phyloP scores from a whole-genome alignment of 92 coral and sea anemone species.

The Muricea muricata region DNA sequence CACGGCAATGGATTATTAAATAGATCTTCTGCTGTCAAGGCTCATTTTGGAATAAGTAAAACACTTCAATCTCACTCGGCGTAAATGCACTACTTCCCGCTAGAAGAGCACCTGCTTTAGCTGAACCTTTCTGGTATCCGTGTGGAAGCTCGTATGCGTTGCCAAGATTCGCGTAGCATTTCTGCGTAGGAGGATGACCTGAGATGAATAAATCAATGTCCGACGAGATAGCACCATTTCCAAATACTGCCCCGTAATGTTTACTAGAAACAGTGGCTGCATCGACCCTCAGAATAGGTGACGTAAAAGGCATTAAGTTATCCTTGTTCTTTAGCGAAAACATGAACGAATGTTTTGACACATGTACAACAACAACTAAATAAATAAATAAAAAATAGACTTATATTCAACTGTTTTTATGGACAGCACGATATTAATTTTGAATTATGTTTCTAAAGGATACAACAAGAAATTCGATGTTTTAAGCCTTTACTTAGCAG shows the following conservation, averaged over 20 bases:
- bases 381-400: not conserved
- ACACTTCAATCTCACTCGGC: conserved; percentile 12
- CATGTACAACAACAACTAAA: not conserved
- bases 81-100: not conserved
- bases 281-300: not conserved
- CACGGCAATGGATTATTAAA: no score
- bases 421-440: no score
- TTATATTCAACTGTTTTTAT: no score
- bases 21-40: no score
- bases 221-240: not conserved
- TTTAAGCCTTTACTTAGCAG: no score
- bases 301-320: not conserved
- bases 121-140: not conserved
- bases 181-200: not conserved
- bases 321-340: conserved; percentile 7
- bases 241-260: not conserved
- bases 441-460: no score
- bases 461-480: no score
- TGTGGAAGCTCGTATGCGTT: not conserved
- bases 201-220: not conserved
- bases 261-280: not conserved
- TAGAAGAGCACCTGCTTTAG: not conserved
- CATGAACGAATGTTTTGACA: not conserved
- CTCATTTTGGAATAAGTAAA: not conserved
- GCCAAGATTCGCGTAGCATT: not conserved